phyloP scores from a whole-genome alignment of 2,113 vertebrate genomes.

The Genyomyrus donnyi region DNA sequence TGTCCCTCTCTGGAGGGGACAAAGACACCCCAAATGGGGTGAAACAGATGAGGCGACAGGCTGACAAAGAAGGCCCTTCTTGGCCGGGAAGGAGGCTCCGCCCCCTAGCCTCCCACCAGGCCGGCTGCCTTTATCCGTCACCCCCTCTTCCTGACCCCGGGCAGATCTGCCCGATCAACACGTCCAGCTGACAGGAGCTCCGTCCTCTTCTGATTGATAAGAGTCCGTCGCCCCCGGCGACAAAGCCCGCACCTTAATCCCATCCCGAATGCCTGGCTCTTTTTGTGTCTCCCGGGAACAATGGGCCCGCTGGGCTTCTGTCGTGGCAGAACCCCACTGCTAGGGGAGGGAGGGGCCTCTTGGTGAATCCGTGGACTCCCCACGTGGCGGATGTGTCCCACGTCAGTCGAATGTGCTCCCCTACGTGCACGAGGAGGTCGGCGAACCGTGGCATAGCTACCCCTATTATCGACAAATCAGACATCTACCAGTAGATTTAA shows the following conservation, averaged over 20 bases:
- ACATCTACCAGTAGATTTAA: not conserved
- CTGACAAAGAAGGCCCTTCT: constrained; percentile 80
- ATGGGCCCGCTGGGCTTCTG: not conserved
- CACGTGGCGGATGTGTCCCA: not conserved
- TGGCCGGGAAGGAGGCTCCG: constrained; percentile 61
- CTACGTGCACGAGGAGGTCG: not conserved
- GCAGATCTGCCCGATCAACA: constrained; percentile 68
- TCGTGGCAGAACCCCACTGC: not conserved
- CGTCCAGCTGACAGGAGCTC: constrained; percentile 58
- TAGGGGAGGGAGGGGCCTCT: not conserved
- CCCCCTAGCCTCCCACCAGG: constrained; percentile 67
- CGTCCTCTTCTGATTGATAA: constrained; percentile 49
- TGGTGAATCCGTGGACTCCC: not conserved
- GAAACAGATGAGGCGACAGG: constrained; percentile 75
- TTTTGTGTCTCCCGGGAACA: constrained; percentile 3
- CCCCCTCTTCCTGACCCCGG: constrained; percentile 80
- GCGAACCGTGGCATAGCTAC: not conserved
- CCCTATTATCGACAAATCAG: not conserved
- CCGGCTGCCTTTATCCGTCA: constrained; percentile 85
- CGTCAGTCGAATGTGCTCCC: not conserved
- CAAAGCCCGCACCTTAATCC: constrained; percentile 46
- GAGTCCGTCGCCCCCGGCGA: constrained; percentile 59
- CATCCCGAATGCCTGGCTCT: not conserved
- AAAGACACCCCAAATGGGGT: constrained; percentile 51
- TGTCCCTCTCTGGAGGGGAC: constrained; percentile 11